These are phyloP conservation scores for Lerista edwardsae DNA, from an alignment of 2,797 vertebrate species.

Conservation along the genomic window DNA sequence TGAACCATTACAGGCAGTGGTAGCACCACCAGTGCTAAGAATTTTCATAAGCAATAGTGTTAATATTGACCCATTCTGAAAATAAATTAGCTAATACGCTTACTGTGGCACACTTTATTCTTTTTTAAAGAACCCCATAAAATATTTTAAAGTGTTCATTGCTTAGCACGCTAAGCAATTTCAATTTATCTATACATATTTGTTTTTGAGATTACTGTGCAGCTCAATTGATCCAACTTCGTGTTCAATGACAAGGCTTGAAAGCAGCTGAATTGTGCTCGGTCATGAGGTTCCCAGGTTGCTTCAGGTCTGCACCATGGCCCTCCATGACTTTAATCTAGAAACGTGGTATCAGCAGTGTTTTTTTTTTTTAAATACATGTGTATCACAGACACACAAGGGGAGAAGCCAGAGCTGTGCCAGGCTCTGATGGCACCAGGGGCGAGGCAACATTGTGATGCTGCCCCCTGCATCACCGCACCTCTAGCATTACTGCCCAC, in stretches of 20 bases:
- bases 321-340: neutral
- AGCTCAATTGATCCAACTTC: neutral
- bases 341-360: neutral
- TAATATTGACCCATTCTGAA: neutral
- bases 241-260: neutral
- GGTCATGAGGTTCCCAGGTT: neutral
- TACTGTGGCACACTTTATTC: neutral
- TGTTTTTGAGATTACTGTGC: slow-evolving; percentile 15
- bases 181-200: slow-evolving; percentile 9
- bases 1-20: too few species aligned
- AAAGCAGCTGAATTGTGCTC: neutral
- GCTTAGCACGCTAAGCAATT: slow-evolving; percentile 1
- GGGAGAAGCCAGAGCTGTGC: too few species aligned
- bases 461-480: too few species aligned
- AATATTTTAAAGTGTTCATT: slow-evolving; percentile 14
- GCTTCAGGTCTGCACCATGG: neutral
- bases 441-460: too few species aligned
- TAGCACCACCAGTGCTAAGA: neutral
- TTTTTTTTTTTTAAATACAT: too few species aligned
- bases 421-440: too few species aligned
- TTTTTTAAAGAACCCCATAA: neutral
- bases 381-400: too few species aligned
- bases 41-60: neutral
- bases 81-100: slow-evolving; percentile 4
- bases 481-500: too few species aligned